These are phyloP conservation scores for Anarrhichthys ocellatus DNA, from an alignment of 2,113 vertebrate species.

Conservation along the genomic window DNA sequence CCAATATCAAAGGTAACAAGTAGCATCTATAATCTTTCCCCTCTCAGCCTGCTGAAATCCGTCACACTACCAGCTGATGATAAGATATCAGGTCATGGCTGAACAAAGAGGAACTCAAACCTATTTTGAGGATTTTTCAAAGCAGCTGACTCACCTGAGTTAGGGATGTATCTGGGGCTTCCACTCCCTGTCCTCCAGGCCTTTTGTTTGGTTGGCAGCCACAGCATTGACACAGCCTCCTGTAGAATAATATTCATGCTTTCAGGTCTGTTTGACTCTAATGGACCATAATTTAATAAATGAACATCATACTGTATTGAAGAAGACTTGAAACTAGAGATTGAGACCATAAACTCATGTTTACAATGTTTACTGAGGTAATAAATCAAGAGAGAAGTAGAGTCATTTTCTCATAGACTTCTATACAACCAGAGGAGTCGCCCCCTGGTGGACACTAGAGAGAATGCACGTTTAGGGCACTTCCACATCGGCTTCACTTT, in stretches of 20 bases:
- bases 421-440: too few species aligned
- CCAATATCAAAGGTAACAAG: too few species aligned
- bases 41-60: not conserved
- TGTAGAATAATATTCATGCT: not conserved
- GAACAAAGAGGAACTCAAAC: not conserved
- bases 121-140: not conserved
- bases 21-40: too few species aligned
- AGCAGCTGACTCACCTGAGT: constrained; percentile 14
- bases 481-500: too few species aligned
- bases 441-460: too few species aligned
- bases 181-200: constrained; percentile 16
- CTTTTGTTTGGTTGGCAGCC: constrained; percentile 22
- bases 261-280: not conserved
- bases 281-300: not conserved
- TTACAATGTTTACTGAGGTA: too few species aligned
- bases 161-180: constrained; percentile 19
- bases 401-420: too few species aligned
- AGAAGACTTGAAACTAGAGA: not conserved
- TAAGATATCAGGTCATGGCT: not conserved
- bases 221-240: constrained; percentile 11
- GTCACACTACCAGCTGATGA: not conserved
- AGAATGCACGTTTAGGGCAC: too few species aligned
- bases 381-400: too few species aligned
- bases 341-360: too few species aligned
- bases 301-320: not conserved